phyloP scores from a whole-genome alignment of 30 jellyfish, hydroid and myxozoan genomes.

The Cassiopea andromeda region DNA sequence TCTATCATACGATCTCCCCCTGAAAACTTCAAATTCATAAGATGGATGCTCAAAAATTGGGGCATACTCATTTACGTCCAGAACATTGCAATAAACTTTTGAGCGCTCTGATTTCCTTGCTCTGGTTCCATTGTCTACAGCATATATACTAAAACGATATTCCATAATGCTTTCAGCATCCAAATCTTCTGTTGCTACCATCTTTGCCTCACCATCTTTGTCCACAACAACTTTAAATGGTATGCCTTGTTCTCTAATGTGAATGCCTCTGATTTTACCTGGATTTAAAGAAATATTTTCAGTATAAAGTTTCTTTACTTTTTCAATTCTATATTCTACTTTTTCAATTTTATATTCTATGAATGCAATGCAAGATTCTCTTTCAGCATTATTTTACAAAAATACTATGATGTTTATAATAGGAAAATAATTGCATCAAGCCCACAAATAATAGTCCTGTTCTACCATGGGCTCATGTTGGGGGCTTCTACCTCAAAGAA shows the following conservation, averaged over 20 bases:
- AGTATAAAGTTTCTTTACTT: no score
- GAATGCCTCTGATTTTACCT: conserved; percentile 58
- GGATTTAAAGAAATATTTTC: background rate
- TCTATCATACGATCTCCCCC: conserved; percentile 43
- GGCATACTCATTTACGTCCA: conserved; percentile 70
- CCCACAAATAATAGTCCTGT: no score
- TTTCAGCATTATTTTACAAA: no score
- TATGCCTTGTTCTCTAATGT: conserved; percentile 61
- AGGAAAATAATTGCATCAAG: no score
- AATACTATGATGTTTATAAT: no score
- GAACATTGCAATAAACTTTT: conserved; percentile 67
- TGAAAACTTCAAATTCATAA: conserved; percentile 29
- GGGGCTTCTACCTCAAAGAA: no score
- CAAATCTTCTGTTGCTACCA: conserved; percentile 70
- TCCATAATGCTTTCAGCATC: conserved; percentile 74
- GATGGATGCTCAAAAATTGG: conserved; percentile 66
- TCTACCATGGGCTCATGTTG: no score
- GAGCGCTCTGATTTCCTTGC: conserved; percentile 86
- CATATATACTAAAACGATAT: conserved; percentile 68
- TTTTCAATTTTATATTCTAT: no score
- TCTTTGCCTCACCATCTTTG: conserved; percentile 46
- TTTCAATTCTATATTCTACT: no score
- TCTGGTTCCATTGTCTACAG: conserved; percentile 78
- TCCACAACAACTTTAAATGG: conserved; percentile 60
- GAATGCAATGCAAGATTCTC: no score